Conservation (phyloP, 2,113 vertebrate genomes). For the Tragelaphus strepsiceros region DNA sequence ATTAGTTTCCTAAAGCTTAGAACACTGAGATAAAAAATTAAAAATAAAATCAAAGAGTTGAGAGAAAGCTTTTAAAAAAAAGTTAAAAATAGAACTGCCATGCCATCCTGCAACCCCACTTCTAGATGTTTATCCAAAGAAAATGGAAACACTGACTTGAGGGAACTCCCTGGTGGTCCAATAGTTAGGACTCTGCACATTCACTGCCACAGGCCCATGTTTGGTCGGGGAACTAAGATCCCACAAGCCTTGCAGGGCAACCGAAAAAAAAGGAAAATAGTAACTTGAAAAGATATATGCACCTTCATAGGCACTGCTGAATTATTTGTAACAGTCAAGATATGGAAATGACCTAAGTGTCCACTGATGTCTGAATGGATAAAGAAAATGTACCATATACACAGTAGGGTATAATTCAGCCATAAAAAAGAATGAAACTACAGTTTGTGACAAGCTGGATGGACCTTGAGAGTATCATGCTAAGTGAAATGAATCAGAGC, state of each 20-base stretch:
- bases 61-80: no score
- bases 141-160: no score
- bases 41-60: no score
- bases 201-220: neutral
- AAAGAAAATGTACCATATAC: neutral
- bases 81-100: no score
- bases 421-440: neutral
- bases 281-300: neutral
- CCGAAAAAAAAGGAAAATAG: neutral
- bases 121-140: no score
- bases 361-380: neutral
- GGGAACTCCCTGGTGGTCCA: no score
- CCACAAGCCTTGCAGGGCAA: neutral
- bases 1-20: no score
- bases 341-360: neutral
- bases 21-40: no score
- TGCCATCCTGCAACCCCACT: no score
- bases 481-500: neutral
- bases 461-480: neutral
- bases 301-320: neutral
- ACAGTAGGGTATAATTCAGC: neutral
- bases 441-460: neutral
- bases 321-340: neutral
- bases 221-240: neutral
- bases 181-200: no score